Conservation (phyloP, 2,888 invertebrate genomes). For the Seira musarum region DNA sequence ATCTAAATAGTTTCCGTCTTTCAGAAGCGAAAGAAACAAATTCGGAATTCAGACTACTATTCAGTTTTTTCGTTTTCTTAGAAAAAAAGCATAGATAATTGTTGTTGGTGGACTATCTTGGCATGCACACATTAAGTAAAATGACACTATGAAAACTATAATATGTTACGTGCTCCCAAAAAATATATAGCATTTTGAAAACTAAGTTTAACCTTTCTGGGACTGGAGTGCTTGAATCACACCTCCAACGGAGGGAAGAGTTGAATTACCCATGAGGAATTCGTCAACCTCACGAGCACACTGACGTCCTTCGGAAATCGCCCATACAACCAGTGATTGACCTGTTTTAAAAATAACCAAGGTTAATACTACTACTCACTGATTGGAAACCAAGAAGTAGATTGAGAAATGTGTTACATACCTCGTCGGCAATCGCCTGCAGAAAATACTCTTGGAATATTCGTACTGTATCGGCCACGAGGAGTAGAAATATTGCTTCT, state of each 20-base stretch:
- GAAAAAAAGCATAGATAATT: slow-evolving; percentile 11
- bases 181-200: slow-evolving; percentile 3
- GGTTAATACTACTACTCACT: too few species aligned
- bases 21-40: slow-evolving; percentile 19
- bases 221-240: slow-evolving; percentile 74
- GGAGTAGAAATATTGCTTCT: slow-evolving; percentile 93
- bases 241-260: slow-evolving; percentile 94
- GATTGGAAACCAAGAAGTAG: neutral
- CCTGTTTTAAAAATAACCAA: slow-evolving; percentile 72
- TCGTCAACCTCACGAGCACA: slow-evolving; percentile 95
- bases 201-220: slow-evolving; percentile 68
- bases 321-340: slow-evolving; percentile 99
- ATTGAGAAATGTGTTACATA: too few species aligned
- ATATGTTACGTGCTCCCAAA: slow-evolving; percentile 18
- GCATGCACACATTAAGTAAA: neutral
- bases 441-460: slow-evolving; percentile 89
- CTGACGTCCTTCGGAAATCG: slow-evolving; percentile 98
- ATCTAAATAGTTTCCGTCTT: neutral
- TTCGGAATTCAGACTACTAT: slow-evolving; percentile 47
- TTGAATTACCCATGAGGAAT: slow-evolving; percentile 83
- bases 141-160: neutral
- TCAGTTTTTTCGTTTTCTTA: slow-evolving; percentile 3
- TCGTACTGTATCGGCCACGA: slow-evolving; percentile 84
- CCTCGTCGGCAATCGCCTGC: slow-evolving; percentile 98
- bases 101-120: too few species aligned